Conservation (phyloP, 2,113 vertebrate genomes). For the Urocynchramus pylzowi region DNA sequence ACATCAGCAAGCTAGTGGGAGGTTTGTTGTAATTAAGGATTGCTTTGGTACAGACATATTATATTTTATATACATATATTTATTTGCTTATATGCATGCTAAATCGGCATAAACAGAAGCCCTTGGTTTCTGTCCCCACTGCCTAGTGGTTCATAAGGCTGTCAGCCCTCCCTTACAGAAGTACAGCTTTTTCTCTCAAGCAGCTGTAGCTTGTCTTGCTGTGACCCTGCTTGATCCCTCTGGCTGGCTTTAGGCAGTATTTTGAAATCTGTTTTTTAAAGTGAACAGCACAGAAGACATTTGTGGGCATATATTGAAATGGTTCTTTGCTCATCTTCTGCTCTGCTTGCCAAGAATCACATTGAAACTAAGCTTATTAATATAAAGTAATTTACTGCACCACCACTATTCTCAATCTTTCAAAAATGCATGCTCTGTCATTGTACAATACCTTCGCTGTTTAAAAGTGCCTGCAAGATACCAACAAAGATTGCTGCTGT, state of each 20-base stretch:
- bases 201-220: neutral
- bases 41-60: neutral
- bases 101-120: neutral
- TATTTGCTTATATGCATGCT: neutral
- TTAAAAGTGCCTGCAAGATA: neutral
- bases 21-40: neutral
- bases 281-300: neutral
- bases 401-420: neutral
- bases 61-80: neutral
- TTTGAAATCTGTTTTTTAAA: neutral
- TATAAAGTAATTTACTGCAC: neutral
- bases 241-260: neutral
- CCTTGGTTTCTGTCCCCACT: neutral
- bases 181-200: neutral
- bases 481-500: neutral
- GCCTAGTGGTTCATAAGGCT: neutral
- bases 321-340: neutral
- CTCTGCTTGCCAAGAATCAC: neutral
- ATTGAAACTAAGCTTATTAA: slow-evolving; percentile 30
- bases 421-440: neutral
- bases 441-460: neutral
- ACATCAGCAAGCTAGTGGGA: neutral
- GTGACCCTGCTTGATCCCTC: neutral
- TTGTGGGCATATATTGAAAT: neutral
- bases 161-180: neutral